Percentiles rank a stretch among this genome's conserved stretches.
Conservation (phyloP, 2,113 vertebrate species). For the Pachycephala philippinensis region DNA sequence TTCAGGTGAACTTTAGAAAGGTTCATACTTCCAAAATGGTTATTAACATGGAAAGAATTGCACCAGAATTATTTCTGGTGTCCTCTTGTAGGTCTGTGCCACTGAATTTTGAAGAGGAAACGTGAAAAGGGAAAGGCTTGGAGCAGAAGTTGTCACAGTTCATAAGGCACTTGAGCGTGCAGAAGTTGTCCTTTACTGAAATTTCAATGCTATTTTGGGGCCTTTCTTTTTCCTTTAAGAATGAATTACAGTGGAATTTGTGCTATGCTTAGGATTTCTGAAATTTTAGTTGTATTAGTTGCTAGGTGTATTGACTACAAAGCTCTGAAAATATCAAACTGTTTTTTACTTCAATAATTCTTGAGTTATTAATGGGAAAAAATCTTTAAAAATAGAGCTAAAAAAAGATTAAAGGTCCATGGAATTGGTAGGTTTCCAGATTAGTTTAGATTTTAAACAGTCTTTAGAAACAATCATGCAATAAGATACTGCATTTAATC, state of each 20-base stretch:
- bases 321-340: background rate
- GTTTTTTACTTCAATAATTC: background rate
- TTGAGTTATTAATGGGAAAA: background rate
- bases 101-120: background rate
- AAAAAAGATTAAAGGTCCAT: background rate
- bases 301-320: background rate
- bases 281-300: background rate
- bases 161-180: fast-evolving
- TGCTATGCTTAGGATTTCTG: background rate
- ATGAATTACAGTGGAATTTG: background rate
- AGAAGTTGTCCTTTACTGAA: background rate
- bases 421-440: background rate
- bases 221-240: background rate
- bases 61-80: background rate
- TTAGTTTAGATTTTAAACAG: background rate
- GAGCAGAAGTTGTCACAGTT: background rate
- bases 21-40: fast-evolving
- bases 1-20: background rate
- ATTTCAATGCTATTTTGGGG: background rate
- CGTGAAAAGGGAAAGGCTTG: background rate
- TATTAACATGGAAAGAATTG: background rate
- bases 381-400: background rate
- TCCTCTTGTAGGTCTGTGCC: background rate
- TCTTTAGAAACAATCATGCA: background rate
- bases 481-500: background rate